Percentiles rank a stretch among this genome's conserved stretches.
phyloP scores from a whole-genome alignment of 2,113 vertebrate species.

The Cairina moschata region DNA sequence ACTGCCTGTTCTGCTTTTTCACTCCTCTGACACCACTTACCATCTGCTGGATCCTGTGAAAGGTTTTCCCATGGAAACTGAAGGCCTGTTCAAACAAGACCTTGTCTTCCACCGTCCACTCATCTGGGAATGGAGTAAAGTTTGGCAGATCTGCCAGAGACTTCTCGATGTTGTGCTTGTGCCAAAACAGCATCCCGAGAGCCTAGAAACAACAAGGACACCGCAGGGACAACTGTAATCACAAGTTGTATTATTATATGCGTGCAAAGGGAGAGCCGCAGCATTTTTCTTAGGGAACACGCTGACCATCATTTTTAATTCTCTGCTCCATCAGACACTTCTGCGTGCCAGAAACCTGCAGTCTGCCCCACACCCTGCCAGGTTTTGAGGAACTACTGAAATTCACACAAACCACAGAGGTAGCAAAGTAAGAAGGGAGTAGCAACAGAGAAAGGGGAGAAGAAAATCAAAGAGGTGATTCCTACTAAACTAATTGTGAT shows the following conservation, averaged over 20 bases:
- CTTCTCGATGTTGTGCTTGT: slow-evolving; percentile 97
- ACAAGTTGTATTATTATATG: not conserved
- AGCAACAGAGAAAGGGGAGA: not conserved
- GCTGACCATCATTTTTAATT: not conserved
- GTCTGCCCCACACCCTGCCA: not conserved
- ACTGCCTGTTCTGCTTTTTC: not conserved
- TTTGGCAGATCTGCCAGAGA: slow-evolving; percentile 95
- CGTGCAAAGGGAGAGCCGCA: not conserved
- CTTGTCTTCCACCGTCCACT: slow-evolving; percentile 97
- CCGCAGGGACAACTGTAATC: not conserved
- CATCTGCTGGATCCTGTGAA: slow-evolving; percentile 98
- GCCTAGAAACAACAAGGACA: slow-evolving; percentile 77
- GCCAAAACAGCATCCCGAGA: slow-evolving; percentile 98
- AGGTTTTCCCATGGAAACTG: slow-evolving; percentile 96
- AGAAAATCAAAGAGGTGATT: not conserved
- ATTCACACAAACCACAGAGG: not conserved
- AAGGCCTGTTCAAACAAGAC: slow-evolving; percentile 97
- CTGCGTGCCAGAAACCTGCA: not conserved
- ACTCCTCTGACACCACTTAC: slow-evolving; percentile 73
- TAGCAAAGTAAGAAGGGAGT: not conserved
- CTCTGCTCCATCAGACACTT: not conserved
- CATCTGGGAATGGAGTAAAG: slow-evolving; percentile 96
- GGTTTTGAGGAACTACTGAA: not conserved
- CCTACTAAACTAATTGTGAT: not conserved
- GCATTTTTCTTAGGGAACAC: not conserved